Conservation (phyloP, 2,113 vertebrate species). For the Rhabdornis inornatus region DNA sequence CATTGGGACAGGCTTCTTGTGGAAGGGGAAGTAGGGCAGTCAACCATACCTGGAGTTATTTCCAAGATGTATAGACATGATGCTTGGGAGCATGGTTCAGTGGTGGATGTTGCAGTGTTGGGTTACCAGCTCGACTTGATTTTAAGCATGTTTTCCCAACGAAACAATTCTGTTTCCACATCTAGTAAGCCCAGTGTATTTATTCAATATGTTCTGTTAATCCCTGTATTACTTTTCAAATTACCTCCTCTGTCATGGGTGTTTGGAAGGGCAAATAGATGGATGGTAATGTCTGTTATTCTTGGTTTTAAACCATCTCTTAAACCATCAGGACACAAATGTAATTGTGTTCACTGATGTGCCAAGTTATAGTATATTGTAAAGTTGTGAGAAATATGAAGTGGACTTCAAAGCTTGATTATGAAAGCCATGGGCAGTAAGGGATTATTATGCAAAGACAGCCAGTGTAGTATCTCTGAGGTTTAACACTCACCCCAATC, state of each 20-base stretch:
- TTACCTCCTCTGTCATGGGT: neutral
- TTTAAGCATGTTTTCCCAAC: neutral
- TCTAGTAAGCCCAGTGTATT: neutral
- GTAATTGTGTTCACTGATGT: neutral
- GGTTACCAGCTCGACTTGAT: rapidly evolving
- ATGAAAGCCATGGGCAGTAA: neutral
- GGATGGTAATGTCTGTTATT: neutral
- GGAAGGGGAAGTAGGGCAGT: neutral
- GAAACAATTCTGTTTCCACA: neutral
- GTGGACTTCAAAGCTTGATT: neutral
- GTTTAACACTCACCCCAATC: neutral
- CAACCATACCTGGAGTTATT: neutral
- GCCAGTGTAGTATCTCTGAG: neutral
- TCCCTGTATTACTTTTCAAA: neutral
- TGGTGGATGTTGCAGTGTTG: neutral
- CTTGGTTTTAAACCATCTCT: neutral
- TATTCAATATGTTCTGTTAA: neutral
- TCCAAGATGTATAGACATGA: neutral
- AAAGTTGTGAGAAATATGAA: neutral
- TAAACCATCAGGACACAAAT: neutral
- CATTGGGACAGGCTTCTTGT: neutral
- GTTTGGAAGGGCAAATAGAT: neutral
- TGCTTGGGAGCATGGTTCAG: neutral
- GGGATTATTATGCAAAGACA: neutral
- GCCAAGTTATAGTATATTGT: neutral